Evolutionary conservation across 2,113 vertebrate genomes (phyloP).

Genomic region (Acinonyx jubatus): DNA sequence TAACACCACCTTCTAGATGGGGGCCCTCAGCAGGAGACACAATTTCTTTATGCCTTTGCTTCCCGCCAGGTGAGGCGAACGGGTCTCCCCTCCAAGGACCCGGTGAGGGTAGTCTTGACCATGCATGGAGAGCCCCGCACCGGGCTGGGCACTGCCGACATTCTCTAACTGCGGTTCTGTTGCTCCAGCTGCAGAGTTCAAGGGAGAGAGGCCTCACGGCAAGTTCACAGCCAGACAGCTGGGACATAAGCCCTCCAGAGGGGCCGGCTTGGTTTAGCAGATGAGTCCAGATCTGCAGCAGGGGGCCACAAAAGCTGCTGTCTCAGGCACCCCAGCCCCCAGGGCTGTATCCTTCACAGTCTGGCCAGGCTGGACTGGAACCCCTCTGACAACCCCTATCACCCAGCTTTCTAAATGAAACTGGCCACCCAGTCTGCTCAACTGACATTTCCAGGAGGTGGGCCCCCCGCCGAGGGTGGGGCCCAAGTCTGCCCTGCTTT

Average conservation of each 20-base stretch:
- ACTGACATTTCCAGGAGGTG: not conserved
- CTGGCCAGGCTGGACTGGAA: not conserved
- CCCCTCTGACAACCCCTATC: not conserved
- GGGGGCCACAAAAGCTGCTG: too few relatives aligned
- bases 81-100: not conserved
- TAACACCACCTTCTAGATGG: not conserved
- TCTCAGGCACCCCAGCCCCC: fast-evolving
- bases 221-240: not conserved
- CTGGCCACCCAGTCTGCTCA: not conserved
- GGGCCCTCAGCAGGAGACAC: too few relatives aligned
- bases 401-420: not conserved
- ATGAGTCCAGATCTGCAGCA: not conserved
- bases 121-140: too few relatives aligned
- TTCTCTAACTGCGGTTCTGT: not conserved
- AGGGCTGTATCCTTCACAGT: fast-evolving
- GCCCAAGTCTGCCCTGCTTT: not conserved
- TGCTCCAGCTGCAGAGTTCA: not conserved
- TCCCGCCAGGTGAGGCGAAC: not conserved
- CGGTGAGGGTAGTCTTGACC: fast-evolving
- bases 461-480: not conserved
- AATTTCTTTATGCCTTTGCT: not conserved
- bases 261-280: fast-evolving
- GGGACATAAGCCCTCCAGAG: not conserved
- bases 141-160: fast-evolving
- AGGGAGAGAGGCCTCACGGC: not conserved